Evolutionary conservation across 2,888 invertebrate genomes (phyloP).

Genomic region (Chorisops tibialis): DNA sequence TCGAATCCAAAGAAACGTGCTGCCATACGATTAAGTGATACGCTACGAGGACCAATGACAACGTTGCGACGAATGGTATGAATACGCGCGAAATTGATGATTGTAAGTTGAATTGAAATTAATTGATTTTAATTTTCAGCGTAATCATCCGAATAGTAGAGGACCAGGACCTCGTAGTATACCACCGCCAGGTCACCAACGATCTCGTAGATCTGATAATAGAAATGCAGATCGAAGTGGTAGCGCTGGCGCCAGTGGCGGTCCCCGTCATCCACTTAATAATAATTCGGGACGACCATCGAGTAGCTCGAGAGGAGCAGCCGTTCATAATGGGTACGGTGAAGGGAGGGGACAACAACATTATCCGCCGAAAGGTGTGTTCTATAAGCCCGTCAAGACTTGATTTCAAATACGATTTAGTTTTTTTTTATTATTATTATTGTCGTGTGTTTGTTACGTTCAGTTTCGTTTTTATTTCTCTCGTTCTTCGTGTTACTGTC

Average conservation of each 20-base stretch:
- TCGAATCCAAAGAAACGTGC: slow-evolving; percentile 97
- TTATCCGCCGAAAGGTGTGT: slow-evolving; percentile 68
- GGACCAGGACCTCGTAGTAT: slow-evolving; percentile 51
- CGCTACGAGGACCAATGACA: slow-evolving; percentile 85
- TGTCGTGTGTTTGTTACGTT: no score
- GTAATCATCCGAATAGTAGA: slow-evolving; percentile 49
- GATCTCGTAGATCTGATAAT: slow-evolving; percentile 45
- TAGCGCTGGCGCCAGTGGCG: slow-evolving; percentile 32
- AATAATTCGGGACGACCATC: slow-evolving; percentile 48
- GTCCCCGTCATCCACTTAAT: slow-evolving; percentile 37
- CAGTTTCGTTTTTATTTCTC: no score
- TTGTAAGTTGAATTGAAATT: not conserved
- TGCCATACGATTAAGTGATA: slow-evolving; percentile 89
- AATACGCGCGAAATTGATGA: not conserved
- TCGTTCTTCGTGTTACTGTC: no score
- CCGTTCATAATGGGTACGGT: slow-evolving; percentile 64
- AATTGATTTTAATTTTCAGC: slow-evolving; percentile 41
- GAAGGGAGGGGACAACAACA: slow-evolving; percentile 72
- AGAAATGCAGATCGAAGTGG: slow-evolving; percentile 37
- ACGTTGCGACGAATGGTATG: slow-evolving; percentile 82
- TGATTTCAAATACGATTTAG: no score
- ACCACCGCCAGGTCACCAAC: slow-evolving; percentile 55
- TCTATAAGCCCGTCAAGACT: slow-evolving; percentile 39
- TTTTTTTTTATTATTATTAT: no score
- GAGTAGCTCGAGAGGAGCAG: slow-evolving; percentile 50